Percentiles rank a stretch among this genome's conserved stretches.
These are phyloP conservation scores for Rhabdophis nuchalis DNA, from an alignment of 2,797 vertebrate species.

Conservation along the genomic window DNA sequence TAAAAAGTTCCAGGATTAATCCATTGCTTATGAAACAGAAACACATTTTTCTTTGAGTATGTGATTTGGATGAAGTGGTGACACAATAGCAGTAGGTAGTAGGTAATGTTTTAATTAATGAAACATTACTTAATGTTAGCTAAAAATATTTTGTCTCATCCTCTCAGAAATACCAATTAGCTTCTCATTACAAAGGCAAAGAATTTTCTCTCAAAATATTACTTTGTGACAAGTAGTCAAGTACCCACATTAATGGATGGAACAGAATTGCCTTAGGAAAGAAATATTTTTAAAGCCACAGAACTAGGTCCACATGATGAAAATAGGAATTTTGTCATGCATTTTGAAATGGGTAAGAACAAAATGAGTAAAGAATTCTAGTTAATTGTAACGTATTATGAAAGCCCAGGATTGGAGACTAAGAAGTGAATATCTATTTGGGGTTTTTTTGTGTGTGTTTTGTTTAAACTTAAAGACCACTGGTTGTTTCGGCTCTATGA, in stretches of 20 bases:
- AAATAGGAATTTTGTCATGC: not conserved
- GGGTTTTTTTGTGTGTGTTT: no score
- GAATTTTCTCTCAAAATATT: slow-evolving; percentile 10
- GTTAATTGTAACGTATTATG: not conserved
- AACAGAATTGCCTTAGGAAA: not conserved
- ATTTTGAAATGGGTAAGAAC: not conserved
- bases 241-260: not conserved
- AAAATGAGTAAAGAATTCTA: not conserved
- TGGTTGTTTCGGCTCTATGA: no score
- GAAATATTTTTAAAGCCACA: not conserved
- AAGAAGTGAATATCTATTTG: not conserved
- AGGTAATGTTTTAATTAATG: slow-evolving; percentile 3
- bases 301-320: not conserved
- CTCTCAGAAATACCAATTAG: slow-evolving; percentile 17
- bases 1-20: not conserved
- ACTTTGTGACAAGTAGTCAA: not conserved
- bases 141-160: not conserved
- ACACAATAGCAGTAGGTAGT: not conserved
- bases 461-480: not conserved
- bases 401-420: not conserved
- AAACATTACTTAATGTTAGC: not conserved
- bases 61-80: not conserved
- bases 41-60: not conserved
- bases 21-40: not conserved
- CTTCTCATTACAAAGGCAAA: not conserved